Evolutionary conservation across 30 jellyfish, hydroid and myxozoan species (phyloP).

Genomic region (Catostylus mosaicus): DNA sequence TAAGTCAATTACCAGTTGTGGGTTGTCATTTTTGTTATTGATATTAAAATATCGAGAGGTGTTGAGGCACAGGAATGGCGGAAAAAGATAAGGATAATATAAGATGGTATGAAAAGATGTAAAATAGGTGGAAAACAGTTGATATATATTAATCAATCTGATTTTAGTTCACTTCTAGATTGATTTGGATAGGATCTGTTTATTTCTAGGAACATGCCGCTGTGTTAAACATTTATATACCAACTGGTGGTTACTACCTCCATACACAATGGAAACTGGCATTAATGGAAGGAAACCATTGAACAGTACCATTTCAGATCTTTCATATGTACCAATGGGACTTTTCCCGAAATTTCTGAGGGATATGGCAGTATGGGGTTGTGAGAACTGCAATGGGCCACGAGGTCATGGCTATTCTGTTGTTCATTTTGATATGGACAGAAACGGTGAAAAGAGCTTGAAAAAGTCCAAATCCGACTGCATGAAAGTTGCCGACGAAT

Average conservation of each 20-base stretch:
- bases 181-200: too few relatives aligned
- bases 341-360: constrained; percentile 27
- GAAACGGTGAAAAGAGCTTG: constrained; percentile 13
- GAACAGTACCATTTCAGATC: not conserved
- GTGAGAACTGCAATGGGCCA: constrained; percentile 63
- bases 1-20: too few relatives aligned
- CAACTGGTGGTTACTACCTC: constrained; percentile 61
- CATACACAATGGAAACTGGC: constrained; percentile 28
- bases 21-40: too few relatives aligned
- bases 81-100: too few relatives aligned
- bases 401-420: constrained; percentile 66
- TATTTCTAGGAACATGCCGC: constrained; percentile 55
- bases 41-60: too few relatives aligned
- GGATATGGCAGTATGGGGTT: constrained; percentile 59
- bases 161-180: too few relatives aligned
- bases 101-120: too few relatives aligned
- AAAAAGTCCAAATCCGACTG: constrained; percentile 10
- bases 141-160: too few relatives aligned
- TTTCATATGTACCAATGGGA: constrained; percentile 56
- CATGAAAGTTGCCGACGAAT: constrained; percentile 26
- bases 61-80: too few relatives aligned
- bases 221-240: constrained; percentile 58
- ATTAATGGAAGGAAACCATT: constrained; percentile 3
- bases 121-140: too few relatives aligned
- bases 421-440: constrained; percentile 55